Evolutionary conservation across 2,888 invertebrate species (phyloP), one percentile per base, ranked within the genome.

Genomic region (Ommatoiulus sabulosus): DNA sequence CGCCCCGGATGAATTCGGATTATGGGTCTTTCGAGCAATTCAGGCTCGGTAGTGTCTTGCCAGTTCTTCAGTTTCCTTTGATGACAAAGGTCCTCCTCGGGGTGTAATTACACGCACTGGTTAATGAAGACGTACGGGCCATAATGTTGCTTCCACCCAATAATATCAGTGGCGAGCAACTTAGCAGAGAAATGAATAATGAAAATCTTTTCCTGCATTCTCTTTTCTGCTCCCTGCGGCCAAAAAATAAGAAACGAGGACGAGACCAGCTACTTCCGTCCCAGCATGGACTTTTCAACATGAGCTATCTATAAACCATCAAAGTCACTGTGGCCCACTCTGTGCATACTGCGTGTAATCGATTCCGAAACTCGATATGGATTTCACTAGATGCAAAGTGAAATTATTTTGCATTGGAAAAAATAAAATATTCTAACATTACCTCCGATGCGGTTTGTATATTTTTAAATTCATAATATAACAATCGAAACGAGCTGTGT

Each of bases 41-140:
- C 80, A 24, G 35, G 4, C 10, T 80, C 80, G 10, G 80, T 6
- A 3, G 7, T 1, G 7, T 63, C 63, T 12, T n/a, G 63, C 17
- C 12, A 80, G 35, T 35, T 80, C 15, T 80, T 80, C 35, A 20
- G 80, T 10, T 80, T 8, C 6, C 80, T 80, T 80, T 12, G 80
- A 80, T 35, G 80, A 80, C 80, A 80, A 80, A 80, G 80, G 80
- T 35, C 80, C 80, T 80, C 80, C 80, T 80, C 8, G 35, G 80
- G 80, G 80, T 80, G 80, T 80, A 35, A 72, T 80, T 80, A 80
- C 80, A 80, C 35, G 80, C 10, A 15, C 1, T 80, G 3, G 80
- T 80, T 80, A 80, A 80, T 80, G 35, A 80, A 80, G 80, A 80
- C 10, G 80, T 80, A 80, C 80, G 24, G 35, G 35, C 80, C 35